Evolutionary conservation across 1,140 invertebrate genomes (phyloP).

Genomic region (Proales similis): DNA sequence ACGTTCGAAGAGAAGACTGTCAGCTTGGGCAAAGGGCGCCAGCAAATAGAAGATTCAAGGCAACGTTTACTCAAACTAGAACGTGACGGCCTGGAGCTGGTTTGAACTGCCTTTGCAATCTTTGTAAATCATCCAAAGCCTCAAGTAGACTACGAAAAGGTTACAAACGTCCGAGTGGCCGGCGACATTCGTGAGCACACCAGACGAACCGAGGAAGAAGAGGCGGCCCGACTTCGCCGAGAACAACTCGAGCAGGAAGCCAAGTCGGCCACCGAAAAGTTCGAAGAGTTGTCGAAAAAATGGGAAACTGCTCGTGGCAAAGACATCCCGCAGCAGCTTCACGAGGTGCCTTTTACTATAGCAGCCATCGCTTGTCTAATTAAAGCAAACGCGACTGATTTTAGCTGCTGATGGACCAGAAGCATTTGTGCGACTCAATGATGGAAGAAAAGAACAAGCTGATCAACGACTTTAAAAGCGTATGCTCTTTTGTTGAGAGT

Average conservation of each 20-base stretch:
- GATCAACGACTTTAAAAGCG: constrained; percentile 63
- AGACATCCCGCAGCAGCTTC: constrained; percentile 70
- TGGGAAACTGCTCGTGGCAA: constrained; percentile 66
- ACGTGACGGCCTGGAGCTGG: constrained; percentile 51
- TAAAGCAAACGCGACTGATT: neutral
- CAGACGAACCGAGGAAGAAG: constrained; percentile 48
- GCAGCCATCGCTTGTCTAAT: neutral
- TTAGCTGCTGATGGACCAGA: constrained; percentile 59
- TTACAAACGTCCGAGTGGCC: constrained; percentile 50
- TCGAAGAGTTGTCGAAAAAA: constrained; percentile 63
- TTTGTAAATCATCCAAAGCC: neutral
- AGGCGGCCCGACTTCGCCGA: constrained; percentile 45
- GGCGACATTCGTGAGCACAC: constrained; percentile 49
- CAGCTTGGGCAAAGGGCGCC: constrained; percentile 49
- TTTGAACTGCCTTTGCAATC: constrained; percentile 18
- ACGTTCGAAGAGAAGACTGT: constrained; percentile 44
- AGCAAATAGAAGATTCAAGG: constrained; percentile 51
- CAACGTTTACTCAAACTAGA: constrained; percentile 47
- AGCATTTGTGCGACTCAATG: constrained; percentile 60
- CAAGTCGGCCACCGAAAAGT: constrained; percentile 60
- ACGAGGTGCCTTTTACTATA: constrained; percentile 54
- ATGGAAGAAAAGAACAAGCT: constrained; percentile 68
- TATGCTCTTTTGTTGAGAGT: constrained; percentile 39
- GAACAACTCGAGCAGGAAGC: constrained; percentile 61
- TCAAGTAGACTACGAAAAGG: neutral